Base-by-base conservation (phyloP, 2,113 vertebrate genomes). In the Uria aalge region DNA sequence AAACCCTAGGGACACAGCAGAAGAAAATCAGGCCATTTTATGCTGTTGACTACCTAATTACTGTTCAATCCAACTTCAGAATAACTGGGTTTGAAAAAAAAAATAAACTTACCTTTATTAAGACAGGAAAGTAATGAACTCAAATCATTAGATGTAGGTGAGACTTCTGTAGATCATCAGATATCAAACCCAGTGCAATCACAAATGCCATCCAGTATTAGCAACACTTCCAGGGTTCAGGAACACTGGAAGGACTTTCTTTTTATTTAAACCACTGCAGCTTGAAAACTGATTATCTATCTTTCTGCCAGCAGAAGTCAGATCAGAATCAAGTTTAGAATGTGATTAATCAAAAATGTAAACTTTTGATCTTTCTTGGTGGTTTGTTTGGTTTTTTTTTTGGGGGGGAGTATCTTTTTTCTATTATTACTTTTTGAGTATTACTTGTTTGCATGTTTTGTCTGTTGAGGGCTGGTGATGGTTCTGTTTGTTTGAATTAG, bases 101-200 rank as follows among this genome's bases (percentile, higher is more conserved):
- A 74, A 72, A 41, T 6, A 21, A 45, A 24, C 34, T n/a, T 21
- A 16, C 27, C 53, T 95, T 96, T 82, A 92, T 96, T 95, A 96
- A 90, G 32, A 78, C 12, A 91, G 95, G 91, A 93, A 97, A 92
- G 56, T 89, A 95, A 96, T 91, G 17, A 95, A 94, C 75, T 94
- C 90, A 88, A 96, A 76, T 77, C 71, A 68, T 91, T 92, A 91
- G 55, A 96, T 36, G 40, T 18, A 62, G 45, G 50, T 85, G 13
- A 81, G 48, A 24, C 34, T 69, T 78, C 63, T 82, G 20, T 60
- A 67, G 50, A 34, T 91, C 36, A 69, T 72, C 52, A 88, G 63
- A 22, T 73, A 45, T 29, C 50, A 90, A 94, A 92, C 15, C 50
- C 27, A 73, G 43, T 14, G 2, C 11, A 50, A 73, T 88, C 34